A percentile compares a stretch with the other conserved stretches of the same genome.
These are phyloP conservation scores for Osmerus mordax DNA, from an alignment of 2,113 vertebrate species.

Conservation along the genomic window DNA sequence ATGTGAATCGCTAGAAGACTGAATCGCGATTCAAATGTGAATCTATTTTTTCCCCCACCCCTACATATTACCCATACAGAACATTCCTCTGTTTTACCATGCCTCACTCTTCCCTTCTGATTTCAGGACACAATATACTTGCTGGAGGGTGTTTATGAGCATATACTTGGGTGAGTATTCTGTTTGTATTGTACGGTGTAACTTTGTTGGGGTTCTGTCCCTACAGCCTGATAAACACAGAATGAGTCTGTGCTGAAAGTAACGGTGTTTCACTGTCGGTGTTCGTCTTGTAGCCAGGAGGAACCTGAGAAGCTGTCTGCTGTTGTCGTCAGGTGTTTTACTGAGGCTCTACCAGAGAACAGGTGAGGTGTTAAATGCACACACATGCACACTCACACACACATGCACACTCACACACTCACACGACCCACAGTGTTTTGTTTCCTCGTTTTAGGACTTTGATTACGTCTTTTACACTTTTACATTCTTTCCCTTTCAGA, in stretches of 20 bases:
- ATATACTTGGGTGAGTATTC: slow-evolving; percentile 69
- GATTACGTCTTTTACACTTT: not conserved
- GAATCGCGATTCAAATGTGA: no score
- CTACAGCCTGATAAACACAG: no score
- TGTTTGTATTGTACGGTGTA: not conserved
- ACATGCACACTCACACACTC: not conserved
- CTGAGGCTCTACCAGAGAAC: slow-evolving; percentile 94
- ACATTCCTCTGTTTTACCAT: not conserved
- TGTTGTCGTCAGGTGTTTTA: slow-evolving; percentile 86
- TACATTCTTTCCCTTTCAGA: slow-evolving; percentile 57
- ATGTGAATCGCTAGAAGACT: no score
- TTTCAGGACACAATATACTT: slow-evolving; percentile 89
- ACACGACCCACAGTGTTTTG: not conserved
- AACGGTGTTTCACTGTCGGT: not conserved
- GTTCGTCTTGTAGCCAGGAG: slow-evolving; percentile 56
- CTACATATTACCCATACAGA: not conserved
- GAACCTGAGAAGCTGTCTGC: slow-evolving; percentile 57
- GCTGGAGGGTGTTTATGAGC: slow-evolving; percentile 82
- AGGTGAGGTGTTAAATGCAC: slow-evolving; percentile 67
- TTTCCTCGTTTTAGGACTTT: not conserved
- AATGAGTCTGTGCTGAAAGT: not conserved
- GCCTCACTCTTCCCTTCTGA: slow-evolving; percentile 14
- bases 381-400: not conserved
- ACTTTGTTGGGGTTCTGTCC: no score
- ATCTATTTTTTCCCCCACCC: no score